A percentile compares a stretch with the other conserved stretches of the same genome.
phyloP scores from a whole-genome alignment of 2,888 invertebrate species.

The Oscheius sp. region DNA sequence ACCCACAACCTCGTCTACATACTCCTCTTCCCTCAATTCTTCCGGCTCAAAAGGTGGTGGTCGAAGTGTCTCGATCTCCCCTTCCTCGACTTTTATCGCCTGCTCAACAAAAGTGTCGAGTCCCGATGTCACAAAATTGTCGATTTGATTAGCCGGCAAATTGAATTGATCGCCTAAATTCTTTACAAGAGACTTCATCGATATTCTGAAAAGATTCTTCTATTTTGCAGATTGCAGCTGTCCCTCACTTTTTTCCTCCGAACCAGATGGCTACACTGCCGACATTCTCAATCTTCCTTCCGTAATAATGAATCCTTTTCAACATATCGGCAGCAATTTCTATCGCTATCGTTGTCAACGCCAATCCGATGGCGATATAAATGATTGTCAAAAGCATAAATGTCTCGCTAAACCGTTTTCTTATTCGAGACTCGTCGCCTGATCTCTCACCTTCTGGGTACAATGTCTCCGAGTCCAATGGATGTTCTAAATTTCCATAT shows the following conservation, averaged over 20 bases:
- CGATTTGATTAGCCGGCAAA: conserved; percentile 64
- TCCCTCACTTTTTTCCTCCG: conserved; percentile 68
- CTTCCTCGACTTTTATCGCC: conserved; percentile 71
- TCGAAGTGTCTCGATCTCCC: conserved; percentile 68
- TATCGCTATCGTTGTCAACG: conserved; percentile 71
- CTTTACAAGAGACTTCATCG: conserved; percentile 69
- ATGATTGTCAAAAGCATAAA: conserved; percentile 69
- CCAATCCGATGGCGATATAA: conserved; percentile 70
- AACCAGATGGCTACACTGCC: conserved; percentile 71
- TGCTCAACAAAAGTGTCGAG: conserved; percentile 71
- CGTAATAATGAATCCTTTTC: conserved; percentile 70
- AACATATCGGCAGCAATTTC: conserved; percentile 70
- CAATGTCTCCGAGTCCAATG: conserved; percentile 69
- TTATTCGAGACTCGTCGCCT: background rate
- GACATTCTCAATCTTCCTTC: conserved; percentile 71
- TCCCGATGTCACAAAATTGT: conserved; percentile 40
- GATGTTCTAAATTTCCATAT: too few species aligned
- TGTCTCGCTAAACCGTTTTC: conserved; percentile 56
- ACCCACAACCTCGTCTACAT: conserved; percentile 35
- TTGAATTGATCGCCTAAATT: conserved; percentile 72
- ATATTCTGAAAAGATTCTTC: conserved; percentile 48
- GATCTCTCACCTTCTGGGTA: conserved; percentile 58
- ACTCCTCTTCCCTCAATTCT: conserved; percentile 36
- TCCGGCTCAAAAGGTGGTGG: conserved; percentile 68
- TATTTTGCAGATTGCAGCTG: background rate